A percentile compares a stretch with the other conserved stretches of the same genome.
Conservation (phyloP, 2,797 vertebrate species). For the Philypnodon macrostomus region DNA sequence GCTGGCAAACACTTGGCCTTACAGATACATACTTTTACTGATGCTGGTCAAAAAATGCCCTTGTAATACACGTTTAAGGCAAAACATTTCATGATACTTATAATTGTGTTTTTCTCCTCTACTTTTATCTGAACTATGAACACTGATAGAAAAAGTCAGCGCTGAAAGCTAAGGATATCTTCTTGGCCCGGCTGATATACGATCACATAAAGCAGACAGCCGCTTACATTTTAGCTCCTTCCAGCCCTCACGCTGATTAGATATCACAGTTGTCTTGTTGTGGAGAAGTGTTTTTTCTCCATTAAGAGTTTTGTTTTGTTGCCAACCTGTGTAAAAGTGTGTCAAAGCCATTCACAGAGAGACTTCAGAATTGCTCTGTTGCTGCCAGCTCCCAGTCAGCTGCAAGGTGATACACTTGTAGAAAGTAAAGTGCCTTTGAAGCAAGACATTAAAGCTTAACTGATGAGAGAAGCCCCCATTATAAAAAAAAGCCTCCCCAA, state of each 20-base stretch:
- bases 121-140: constrained; percentile 8
- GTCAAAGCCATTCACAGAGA: constrained; percentile 25
- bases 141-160: constrained; percentile 3
- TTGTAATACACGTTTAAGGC: not conserved
- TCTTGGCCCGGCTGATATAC: constrained; percentile 18
- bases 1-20: too few relatives aligned
- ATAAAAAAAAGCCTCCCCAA: constrained; percentile 10
- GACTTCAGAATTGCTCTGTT: constrained; percentile 15
- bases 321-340: constrained; percentile 28
- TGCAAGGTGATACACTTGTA: constrained; percentile 35
- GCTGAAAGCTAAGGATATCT: constrained; percentile 34
- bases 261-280: constrained; percentile 28
- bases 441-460: constrained; percentile 26
- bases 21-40: too few relatives aligned
- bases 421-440: constrained; percentile 35
- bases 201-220: constrained; percentile 21
- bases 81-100: not conserved
- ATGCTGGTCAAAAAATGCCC: not conserved
- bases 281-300: constrained; percentile 34
- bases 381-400: constrained; percentile 41
- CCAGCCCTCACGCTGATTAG: constrained; percentile 29
- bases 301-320: constrained; percentile 25
- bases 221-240: constrained; percentile 20
- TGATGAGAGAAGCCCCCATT: constrained; percentile 18
- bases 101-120: not conserved